Evolutionary conservation across 2,888 invertebrate species (phyloP).

Genomic region (Lamproptera curius): DNA sequence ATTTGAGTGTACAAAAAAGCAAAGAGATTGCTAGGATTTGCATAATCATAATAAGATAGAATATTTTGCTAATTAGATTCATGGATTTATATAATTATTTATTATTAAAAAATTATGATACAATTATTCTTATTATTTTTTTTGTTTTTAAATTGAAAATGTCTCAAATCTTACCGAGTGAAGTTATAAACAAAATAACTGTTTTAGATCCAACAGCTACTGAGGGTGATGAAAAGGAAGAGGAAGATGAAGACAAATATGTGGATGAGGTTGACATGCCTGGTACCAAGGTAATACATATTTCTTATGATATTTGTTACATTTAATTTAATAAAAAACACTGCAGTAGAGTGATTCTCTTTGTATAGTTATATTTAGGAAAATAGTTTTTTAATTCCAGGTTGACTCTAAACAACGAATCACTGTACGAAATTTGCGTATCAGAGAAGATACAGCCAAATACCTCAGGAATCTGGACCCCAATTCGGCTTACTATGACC

Average conservation of each 20-base stretch:
- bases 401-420: slow-evolving; percentile 99
- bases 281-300: slow-evolving; percentile 86
- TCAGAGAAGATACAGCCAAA: slow-evolving; percentile 99
- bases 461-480: slow-evolving; percentile 97
- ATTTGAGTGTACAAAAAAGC: too few species aligned
- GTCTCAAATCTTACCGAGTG: too few species aligned
- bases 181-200: too few species aligned
- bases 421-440: slow-evolving; percentile 98
- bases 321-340: slow-evolving; percentile 8
- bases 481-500: slow-evolving; percentile 99
- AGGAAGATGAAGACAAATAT: slow-evolving; percentile 95
- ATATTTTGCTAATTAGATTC: too few species aligned
- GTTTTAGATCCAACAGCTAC: slow-evolving; percentile 79
- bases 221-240: slow-evolving; percentile 84
- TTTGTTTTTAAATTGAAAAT: too few species aligned
- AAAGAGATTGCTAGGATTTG: too few species aligned
- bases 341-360: background rate
- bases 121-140: too few species aligned
- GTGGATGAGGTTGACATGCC: slow-evolving; percentile 98
- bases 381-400: slow-evolving; percentile 32
- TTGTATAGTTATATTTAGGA: background rate
- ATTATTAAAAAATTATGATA: too few species aligned
- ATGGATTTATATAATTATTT: too few species aligned
- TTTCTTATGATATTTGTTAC: too few species aligned
- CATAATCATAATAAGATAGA: background rate